Percentiles rank a stretch among this genome's conserved stretches.
Conservation (phyloP, 2,797 vertebrate species). For the Sylvilagus floridanus region DNA sequence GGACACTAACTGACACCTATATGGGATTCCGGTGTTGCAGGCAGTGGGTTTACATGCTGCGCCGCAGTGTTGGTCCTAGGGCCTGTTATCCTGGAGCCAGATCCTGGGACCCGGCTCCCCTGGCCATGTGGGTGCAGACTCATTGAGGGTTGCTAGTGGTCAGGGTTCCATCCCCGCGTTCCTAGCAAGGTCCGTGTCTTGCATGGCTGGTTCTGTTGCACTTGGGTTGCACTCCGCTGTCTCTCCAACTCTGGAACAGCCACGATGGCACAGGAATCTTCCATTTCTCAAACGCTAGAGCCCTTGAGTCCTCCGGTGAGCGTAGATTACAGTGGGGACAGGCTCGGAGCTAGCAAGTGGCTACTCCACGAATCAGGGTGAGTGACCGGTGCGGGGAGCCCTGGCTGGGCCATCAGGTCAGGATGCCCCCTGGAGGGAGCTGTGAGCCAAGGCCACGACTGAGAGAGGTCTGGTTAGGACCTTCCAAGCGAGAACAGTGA, state of each 20-base stretch:
- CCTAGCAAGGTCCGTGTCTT: neutral
- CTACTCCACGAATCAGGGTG: neutral
- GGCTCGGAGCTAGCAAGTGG: neutral
- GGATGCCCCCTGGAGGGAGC: neutral
- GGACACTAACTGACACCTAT: too few relatives aligned
- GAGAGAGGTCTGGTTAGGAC: neutral
- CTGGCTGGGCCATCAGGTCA: neutral
- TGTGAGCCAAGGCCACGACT: neutral
- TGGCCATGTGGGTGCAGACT: neutral
- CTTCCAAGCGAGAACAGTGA: neutral
- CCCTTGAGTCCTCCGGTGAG: neutral
- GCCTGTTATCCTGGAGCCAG: neutral
- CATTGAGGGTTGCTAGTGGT: neutral
- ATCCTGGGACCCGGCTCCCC: too few relatives aligned
- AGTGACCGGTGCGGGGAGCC: neutral
- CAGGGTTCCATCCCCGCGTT: rapidly evolving
- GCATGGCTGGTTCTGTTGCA: neutral
- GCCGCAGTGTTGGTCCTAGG: neutral
- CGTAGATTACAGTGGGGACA: neutral
- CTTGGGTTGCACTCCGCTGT: neutral
- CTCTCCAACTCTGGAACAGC: neutral
- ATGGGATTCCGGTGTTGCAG: too few relatives aligned
- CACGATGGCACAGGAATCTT: too few relatives aligned
- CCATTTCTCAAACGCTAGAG: neutral
- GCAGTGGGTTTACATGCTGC: too few relatives aligned